Base-by-base conservation (phyloP, 2,797 vertebrate genomes). In the Silurus lanzhouensis region DNA sequence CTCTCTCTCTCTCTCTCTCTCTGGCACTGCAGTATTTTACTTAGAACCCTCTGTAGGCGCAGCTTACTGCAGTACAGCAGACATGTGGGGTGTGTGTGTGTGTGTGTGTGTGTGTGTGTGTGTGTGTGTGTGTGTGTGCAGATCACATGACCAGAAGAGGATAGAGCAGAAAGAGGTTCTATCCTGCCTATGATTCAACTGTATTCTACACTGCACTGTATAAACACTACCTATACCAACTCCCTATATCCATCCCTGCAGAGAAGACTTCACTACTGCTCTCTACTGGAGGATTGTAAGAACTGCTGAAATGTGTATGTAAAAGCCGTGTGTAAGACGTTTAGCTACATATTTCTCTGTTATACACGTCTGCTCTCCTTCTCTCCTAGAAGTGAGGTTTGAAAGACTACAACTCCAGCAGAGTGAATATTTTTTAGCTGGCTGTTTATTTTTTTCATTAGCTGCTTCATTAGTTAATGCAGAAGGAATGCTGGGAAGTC, bases 281-380 rank as follows among this genome's bases (percentile, higher is more conserved):
- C 94, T 93, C 95, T 95, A 89, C 91, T 93, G 95, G 92, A 75
- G 7, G 52, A 13, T 0, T 84, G 52, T 48, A 19, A 12, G 27
- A 91, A 93, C 85, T 92, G 74, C 92, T 90, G 10, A 1, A 12
- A 86, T 82, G 58, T 83, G 72, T 86, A 88, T 31, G 67, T 82
- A 80, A 79, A 46, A 0, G 67, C 2, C 82, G 83, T 86, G 7
- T 86, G 81, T 63, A 87, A 83, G 77, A 91, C 13, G 63, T 19
- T 79, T 15, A 79, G 14, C 31, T 10, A n/a, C 3, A 1, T 6
- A 60, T 77, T 7, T 6, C 25, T 80, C 38, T 25, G 58, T n/a
- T 25, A 20, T 80, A 52, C 61, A 79, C 20, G 19, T 61, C 57
- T 61, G 48, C n/a, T 25, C 7, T 27, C 15, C 22, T 25, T 25